These are phyloP conservation scores for Campoletis sonorensis DNA, from an alignment of 1,140 invertebrate species.

Conservation along the genomic window DNA sequence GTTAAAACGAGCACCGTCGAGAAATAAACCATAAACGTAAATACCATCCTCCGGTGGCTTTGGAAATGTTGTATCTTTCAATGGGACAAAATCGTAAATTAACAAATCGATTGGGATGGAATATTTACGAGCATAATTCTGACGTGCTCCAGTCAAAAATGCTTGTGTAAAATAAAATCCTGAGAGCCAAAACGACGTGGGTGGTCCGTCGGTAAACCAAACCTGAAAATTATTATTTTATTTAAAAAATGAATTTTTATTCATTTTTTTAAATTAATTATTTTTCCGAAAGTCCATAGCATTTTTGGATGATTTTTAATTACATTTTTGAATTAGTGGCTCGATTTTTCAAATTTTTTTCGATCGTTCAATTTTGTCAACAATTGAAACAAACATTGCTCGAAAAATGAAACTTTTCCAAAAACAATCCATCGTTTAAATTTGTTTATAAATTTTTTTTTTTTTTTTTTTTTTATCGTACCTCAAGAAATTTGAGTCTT, in stretches of 20 bases:
- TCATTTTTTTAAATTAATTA: too few relatives aligned
- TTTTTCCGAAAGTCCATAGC: too few relatives aligned
- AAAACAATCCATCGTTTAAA: too few relatives aligned
- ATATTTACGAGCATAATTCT: conserved; percentile 95
- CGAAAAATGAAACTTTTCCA: too few relatives aligned
- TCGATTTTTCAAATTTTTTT: too few relatives aligned
- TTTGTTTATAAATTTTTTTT: too few relatives aligned
- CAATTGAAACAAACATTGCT: too few relatives aligned
- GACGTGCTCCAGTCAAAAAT: conserved; percentile 94
- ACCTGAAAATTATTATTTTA: too few relatives aligned
- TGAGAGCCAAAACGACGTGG: conserved; percentile 92
- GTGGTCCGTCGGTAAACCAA: conserved; percentile 93
- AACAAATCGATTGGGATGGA: conserved; percentile 94
- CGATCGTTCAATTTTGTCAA: too few relatives aligned
- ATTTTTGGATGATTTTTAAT: too few relatives aligned
- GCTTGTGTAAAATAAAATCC: conserved; percentile 98
- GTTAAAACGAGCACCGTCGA: conserved; percentile 93
- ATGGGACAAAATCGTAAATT: conserved; percentile 86
- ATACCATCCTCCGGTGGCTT: conserved; percentile 87
- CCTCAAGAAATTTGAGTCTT: conserved; percentile 88
- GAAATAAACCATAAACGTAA: conserved; percentile 89
- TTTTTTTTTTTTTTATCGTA: conserved; percentile 62
- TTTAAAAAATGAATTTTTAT: too few relatives aligned
- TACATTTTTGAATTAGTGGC: too few relatives aligned
- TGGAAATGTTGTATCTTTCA: conserved; percentile 70